Conservation (phyloP, 2,113 vertebrate genomes). For the Xerus inauris region DNA sequence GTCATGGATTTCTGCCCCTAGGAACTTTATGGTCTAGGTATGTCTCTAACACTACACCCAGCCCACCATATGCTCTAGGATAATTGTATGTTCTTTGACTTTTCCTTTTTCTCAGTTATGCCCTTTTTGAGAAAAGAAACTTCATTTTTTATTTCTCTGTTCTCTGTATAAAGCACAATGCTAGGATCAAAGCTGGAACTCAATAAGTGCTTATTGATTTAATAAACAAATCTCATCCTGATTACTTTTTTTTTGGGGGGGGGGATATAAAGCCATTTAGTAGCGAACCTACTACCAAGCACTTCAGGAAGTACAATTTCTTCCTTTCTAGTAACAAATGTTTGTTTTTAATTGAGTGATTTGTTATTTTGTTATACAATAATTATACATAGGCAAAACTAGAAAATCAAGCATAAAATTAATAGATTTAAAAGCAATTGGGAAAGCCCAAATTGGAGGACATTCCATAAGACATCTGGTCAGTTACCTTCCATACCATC, state of each 20-base stretch:
- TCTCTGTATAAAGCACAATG: neutral
- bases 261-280: neutral
- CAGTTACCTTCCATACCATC: neutral
- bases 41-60: neutral
- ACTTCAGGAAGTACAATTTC: neutral
- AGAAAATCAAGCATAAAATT: neutral
- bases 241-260: neutral
- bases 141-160: neutral
- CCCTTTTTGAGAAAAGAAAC: neutral
- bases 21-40: neutral
- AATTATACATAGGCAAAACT: neutral
- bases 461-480: neutral
- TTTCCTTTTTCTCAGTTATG: neutral
- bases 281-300: neutral
- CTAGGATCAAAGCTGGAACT: neutral
- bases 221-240: neutral
- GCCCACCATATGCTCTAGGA: neutral
- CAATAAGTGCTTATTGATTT: neutral
- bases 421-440: neutral
- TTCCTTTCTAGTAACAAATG: neutral
- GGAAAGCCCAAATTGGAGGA: neutral
- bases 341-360: neutral
- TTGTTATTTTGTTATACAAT: neutral
- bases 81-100: neutral
- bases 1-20: neutral